Evolutionary conservation across 2,113 vertebrate genomes (phyloP).

Genomic region (Climacteris rufus): DNA sequence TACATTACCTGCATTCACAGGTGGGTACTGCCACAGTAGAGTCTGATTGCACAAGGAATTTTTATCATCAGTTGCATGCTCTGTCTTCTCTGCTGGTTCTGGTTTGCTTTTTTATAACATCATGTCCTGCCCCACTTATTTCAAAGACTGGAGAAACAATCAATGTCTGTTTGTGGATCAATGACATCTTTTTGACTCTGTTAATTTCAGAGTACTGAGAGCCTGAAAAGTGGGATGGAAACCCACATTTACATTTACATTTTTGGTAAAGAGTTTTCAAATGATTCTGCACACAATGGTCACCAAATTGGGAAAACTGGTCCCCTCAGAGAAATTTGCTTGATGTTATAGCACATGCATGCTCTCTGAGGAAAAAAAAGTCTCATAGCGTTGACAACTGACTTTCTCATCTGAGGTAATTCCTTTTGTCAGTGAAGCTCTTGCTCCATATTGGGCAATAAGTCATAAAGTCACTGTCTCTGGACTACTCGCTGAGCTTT

Average conservation of each 20-base stretch:
- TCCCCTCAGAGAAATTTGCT: not conserved
- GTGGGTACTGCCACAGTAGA: accelerated
- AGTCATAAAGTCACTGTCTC: conserved; percentile 5
- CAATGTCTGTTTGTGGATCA: not conserved
- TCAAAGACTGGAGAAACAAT: not conserved
- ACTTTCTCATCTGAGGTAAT: not conserved
- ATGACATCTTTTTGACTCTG: not conserved
- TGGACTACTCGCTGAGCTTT: conserved; percentile 23
- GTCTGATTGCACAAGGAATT: not conserved
- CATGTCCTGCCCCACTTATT: accelerated
- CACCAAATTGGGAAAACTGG: not conserved
- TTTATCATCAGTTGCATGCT: not conserved
- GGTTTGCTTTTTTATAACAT: not conserved
- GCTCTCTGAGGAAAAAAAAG: not conserved
- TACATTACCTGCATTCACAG: not conserved
- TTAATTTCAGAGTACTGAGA: not conserved
- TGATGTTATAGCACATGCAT: not conserved
- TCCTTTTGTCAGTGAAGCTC: not conserved
- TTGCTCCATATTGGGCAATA: not conserved
- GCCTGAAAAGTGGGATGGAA: not conserved
- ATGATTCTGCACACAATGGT: not conserved
- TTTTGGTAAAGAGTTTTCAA: not conserved
- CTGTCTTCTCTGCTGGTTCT: not conserved
- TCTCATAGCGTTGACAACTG: not conserved
- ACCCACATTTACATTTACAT: not conserved